Percentiles rank a stretch among this genome's conserved stretches.
Conservation (phyloP, 2,888 invertebrate species). For the Drosophila paranaensis region DNA sequence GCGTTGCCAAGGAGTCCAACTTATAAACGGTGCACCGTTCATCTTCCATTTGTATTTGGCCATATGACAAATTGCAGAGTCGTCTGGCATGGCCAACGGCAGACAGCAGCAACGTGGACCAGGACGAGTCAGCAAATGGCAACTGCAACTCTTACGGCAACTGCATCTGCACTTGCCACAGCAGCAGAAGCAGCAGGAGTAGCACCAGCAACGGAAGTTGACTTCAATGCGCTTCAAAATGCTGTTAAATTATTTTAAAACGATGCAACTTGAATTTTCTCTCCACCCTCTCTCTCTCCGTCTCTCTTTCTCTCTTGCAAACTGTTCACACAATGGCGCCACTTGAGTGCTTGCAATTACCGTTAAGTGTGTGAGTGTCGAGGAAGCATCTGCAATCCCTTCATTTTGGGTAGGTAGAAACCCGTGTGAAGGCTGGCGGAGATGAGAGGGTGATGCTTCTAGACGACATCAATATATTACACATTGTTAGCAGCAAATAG, state of each 20-base stretch:
- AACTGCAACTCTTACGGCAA: slow-evolving; percentile 16
- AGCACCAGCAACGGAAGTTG: slow-evolving; percentile 69
- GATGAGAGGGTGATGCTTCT: not conserved
- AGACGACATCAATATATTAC: slow-evolving; percentile 40
- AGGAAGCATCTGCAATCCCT: slow-evolving; percentile 43
- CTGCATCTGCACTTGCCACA: slow-evolving; percentile 22
- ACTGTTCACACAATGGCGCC: slow-evolving; percentile 64
- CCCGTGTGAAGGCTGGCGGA: not conserved
- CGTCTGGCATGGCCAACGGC: slow-evolving; percentile 49
- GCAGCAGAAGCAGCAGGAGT: slow-evolving; percentile 16
- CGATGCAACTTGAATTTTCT: slow-evolving; percentile 56
- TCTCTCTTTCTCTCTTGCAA: slow-evolving; percentile 6
- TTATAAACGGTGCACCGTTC: slow-evolving; percentile 61
- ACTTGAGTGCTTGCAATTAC: slow-evolving; percentile 79
- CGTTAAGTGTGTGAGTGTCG: slow-evolving; percentile 64
- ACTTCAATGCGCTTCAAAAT: slow-evolving; percentile 79
- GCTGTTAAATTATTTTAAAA: slow-evolving; percentile 81
- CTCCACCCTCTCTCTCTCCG: not conserved
- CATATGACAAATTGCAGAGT: slow-evolving; percentile 78
- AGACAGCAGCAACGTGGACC: slow-evolving; percentile 9
- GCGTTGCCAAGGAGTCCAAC: slow-evolving; percentile 7
- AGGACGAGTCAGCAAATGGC: slow-evolving; percentile 41
- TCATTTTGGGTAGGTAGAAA: slow-evolving; percentile 6
- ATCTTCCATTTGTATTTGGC: slow-evolving; percentile 69
- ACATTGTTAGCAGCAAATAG: slow-evolving; percentile 44